Evolutionary conservation across 2,797 vertebrate species (phyloP).

Genomic region (Etheostoma perlongum): DNA sequence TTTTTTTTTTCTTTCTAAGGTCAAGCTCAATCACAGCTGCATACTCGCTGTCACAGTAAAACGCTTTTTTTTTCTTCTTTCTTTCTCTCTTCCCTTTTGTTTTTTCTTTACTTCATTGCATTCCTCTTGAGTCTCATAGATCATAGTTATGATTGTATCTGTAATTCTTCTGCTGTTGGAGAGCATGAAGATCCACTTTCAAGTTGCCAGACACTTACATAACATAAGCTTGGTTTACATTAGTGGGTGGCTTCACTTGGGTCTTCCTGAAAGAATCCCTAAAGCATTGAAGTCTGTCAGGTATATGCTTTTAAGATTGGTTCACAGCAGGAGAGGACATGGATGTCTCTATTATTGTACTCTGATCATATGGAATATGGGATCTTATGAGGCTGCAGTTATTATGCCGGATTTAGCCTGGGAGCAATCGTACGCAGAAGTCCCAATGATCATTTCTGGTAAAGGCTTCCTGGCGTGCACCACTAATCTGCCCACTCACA

Average conservation of each 20-base stretch:
- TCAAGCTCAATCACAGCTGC: constrained; percentile 54
- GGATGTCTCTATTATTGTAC: constrained; percentile 32
- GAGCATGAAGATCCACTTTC: constrained; percentile 46
- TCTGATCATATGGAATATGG: constrained; percentile 63
- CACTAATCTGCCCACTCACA: constrained; percentile 74
- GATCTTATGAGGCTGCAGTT: constrained; percentile 64
- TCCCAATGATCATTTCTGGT: constrained; percentile 74
- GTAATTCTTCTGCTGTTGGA: constrained; percentile 47
- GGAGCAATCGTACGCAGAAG: constrained; percentile 55
- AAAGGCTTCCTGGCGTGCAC: constrained; percentile 74
- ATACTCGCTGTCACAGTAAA: constrained; percentile 47
- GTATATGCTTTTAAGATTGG: constrained; percentile 68
- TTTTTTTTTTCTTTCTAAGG: constrained; percentile 45
- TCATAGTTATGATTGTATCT: constrained; percentile 60
- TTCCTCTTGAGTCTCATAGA: constrained; percentile 69
- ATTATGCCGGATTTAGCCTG: constrained; percentile 64
- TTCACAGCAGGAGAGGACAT: constrained; percentile 70
- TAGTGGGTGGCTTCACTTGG: constrained; percentile 52
- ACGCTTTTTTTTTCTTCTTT: constrained; percentile 27
- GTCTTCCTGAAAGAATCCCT: constrained; percentile 48
- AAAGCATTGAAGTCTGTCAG: constrained; percentile 58
- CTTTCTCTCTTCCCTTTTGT: constrained; percentile 39
- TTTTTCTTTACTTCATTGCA: constrained; percentile 69
- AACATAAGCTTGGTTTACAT: constrained; percentile 68
- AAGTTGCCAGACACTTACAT: constrained; percentile 69